Percentiles rank a stretch among this genome's conserved stretches.
phyloP scores from a whole-genome alignment of 2,888 invertebrate species.

The Apotomis capreana region DNA sequence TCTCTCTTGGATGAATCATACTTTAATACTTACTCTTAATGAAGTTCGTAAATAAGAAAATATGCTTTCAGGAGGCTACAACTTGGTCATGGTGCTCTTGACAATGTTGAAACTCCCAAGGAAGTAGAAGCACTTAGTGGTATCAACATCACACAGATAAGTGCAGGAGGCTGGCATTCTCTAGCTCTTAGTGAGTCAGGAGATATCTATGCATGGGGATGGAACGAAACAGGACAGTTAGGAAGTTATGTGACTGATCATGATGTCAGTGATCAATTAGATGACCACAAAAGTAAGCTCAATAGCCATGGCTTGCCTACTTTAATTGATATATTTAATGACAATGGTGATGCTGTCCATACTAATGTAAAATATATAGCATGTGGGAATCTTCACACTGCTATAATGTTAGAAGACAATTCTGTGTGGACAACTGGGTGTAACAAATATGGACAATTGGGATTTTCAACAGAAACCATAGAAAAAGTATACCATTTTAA shows the following conservation, averaged over 20 bases:
- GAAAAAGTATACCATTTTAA: slow-evolving; percentile 61
- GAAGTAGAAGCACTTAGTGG: slow-evolving; percentile 90
- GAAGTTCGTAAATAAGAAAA: no score
- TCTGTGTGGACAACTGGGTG: slow-evolving; percentile 90
- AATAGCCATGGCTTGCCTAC: slow-evolving; percentile 67
- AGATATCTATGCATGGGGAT: slow-evolving; percentile 95
- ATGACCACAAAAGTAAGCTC: slow-evolving; percentile 46
- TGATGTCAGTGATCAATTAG: slow-evolving; percentile 43
- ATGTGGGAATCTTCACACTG: slow-evolving; percentile 91
- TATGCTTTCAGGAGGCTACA: slow-evolving; percentile 89
- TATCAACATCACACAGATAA: slow-evolving; percentile 86
- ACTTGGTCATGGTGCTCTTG: slow-evolving; percentile 90
- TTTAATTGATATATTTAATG: slow-evolving; percentile 68
- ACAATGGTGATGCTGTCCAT: slow-evolving; percentile 69
- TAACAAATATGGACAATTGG: slow-evolving; percentile 92
- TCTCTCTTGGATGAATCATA: no score
- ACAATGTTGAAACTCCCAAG: slow-evolving; percentile 84
- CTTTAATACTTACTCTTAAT: no score
- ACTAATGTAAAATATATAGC: slow-evolving; percentile 84
- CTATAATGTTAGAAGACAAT: slow-evolving; percentile 86
- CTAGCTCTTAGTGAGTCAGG: slow-evolving; percentile 90
- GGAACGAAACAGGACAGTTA: slow-evolving; percentile 94
- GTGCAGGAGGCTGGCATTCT: slow-evolving; percentile 95
- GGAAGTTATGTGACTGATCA: slow-evolving; percentile 83
- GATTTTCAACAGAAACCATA: slow-evolving; percentile 62